Conservation (phyloP, 2,113 vertebrate species). For the Vombatus ursinus region DNA sequence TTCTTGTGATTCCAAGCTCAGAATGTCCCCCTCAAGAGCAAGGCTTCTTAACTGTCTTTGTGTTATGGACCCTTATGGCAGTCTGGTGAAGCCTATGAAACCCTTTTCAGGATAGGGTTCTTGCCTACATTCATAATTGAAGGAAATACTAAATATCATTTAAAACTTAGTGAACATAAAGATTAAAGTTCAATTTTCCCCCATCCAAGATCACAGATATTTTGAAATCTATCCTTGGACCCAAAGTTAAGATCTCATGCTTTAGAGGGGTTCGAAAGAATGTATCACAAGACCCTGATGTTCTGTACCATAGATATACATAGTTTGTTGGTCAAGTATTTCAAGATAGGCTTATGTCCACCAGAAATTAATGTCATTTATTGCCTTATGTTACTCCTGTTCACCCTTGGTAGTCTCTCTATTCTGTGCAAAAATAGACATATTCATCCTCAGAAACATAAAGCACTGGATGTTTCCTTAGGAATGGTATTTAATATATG, state of each 20-base stretch:
- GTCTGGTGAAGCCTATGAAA: not conserved
- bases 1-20: not conserved
- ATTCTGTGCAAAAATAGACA: not conserved
- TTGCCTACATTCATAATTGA: not conserved
- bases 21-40: not conserved
- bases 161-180: not conserved
- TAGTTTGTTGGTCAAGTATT: not conserved
- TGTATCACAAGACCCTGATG: not conserved
- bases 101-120: not conserved
- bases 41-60: not conserved
- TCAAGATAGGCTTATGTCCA: not conserved
- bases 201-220: not conserved
- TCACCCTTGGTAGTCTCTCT: not conserved
- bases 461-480: not conserved
- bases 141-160: not conserved
- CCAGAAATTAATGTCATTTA: not conserved
- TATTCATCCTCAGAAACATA: not conserved
- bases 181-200: not conserved
- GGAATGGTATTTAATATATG: no score
- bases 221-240: not conserved
- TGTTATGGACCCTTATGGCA: not conserved
- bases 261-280: not conserved
- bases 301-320: not conserved
- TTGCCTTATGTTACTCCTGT: not conserved
- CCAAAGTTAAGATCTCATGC: not conserved